Evolutionary conservation across 1,140 invertebrate genomes (phyloP), one percentile per base, ranked within the genome.

Genomic region (Platorchestia sp.): DNA sequence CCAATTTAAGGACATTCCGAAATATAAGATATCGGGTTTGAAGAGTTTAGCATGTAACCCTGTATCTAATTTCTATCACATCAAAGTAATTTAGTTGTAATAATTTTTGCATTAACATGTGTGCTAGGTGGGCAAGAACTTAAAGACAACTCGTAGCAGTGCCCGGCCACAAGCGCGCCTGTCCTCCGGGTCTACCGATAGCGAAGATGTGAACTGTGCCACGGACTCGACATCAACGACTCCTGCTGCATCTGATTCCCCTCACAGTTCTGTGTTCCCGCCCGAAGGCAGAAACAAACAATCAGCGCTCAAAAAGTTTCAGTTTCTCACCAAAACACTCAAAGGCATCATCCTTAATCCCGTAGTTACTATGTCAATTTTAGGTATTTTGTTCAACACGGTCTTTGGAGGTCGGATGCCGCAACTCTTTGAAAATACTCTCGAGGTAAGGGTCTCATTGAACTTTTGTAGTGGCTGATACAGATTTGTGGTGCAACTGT

Each of bases 361-460:
- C 0, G 98, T 99, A 95, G 98, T 99, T 36, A 97, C 99, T 36
- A 99, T 99, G 99, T 99, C 99, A 0, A 97, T 98, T n/a, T 97
- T 99, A 41, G 99, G 99, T 0, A 98, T 99, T 19, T 97, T 98
- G 95, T 99, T 98, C 40, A 99, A 99, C 97, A 97, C 99, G 95
- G 97, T 98, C 22, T 99, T 99, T 97, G 97, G 98, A 87, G 98
- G 99, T 96, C 97, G 98, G 22, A 96, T 99, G 51, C 99, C 99
- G 19, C 96, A 97, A 43, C 98, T 98, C 95, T 97, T 99, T 22
- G 97, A 98, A 96, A 98, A 98, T 86, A 98, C 99, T 96, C 97
- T 99, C 90, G 97, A 98, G 96, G 98, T 98, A 97, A 97, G 97
- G 27, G 59, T 75, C 14, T 22, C 10, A 27, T 97, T 75, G 59